Conservation (phyloP, 2,888 invertebrate species). For the Eretmocerus hayati region DNA sequence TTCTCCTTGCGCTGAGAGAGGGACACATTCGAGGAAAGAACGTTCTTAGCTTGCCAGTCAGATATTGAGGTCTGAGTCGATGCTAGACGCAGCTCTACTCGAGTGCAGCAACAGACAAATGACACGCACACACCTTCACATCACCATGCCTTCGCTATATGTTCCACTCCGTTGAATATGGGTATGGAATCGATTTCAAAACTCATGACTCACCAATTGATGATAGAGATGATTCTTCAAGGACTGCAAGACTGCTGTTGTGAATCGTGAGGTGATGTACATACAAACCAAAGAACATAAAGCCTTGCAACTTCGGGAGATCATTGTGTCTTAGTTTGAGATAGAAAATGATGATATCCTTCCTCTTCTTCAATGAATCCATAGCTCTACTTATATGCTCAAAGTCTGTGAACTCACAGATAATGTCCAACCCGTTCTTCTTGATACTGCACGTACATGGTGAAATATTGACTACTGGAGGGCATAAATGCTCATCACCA, state of each 20-base stretch:
- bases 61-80: too few species aligned
- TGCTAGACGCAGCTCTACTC: too few species aligned
- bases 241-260: constrained; percentile 79
- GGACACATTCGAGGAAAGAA: too few species aligned
- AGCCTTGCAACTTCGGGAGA: constrained; percentile 76
- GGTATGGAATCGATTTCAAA: too few species aligned
- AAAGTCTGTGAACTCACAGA: constrained; percentile 81
- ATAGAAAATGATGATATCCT: constrained; percentile 77
- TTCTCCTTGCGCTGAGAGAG: too few species aligned
- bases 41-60: too few species aligned
- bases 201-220: constrained; percentile 64
- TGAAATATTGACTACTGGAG: constrained; percentile 64
- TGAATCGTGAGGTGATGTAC: constrained; percentile 84
- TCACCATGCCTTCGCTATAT: too few species aligned
- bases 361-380: constrained; percentile 70
- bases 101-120: too few species aligned
- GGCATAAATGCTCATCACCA: constrained; percentile 66
- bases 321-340: constrained; percentile 81
- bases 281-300: constrained; percentile 79
- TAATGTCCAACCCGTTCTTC: constrained; percentile 80
- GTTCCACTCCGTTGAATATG: too few species aligned
- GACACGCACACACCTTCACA: too few species aligned
- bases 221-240: constrained; percentile 80
- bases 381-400: constrained; percentile 73
- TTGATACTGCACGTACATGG: constrained; percentile 81